phyloP scores from a whole-genome alignment of 1,140 invertebrate genomes.

The Zeugodacus cucurbitae region DNA sequence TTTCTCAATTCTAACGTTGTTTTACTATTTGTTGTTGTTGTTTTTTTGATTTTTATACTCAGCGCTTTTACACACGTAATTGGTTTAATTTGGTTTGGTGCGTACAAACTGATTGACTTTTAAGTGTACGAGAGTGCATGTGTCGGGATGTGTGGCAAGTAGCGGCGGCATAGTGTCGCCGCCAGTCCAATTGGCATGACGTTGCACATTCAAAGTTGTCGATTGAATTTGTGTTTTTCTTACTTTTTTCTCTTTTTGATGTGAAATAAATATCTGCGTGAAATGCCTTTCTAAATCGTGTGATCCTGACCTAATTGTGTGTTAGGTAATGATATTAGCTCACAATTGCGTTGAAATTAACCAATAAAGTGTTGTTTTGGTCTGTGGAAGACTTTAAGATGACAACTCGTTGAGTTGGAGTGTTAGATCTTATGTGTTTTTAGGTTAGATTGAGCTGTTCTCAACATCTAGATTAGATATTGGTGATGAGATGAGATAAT shows the following conservation, averaged over 20 bases:
- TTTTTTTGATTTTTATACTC: background rate
- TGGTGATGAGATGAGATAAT: too few relatives aligned
- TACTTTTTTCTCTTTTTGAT: background rate
- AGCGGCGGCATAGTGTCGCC: background rate
- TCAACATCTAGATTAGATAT: too few relatives aligned
- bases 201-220: constrained; percentile 1
- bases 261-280: too few relatives aligned
- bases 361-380: too few relatives aligned
- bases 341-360: too few relatives aligned
- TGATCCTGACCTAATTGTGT: constrained; percentile 25
- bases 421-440: too few relatives aligned
- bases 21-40: background rate
- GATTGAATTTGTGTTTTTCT: background rate
- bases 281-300: background rate
- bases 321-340: background rate
- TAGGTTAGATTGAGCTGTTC: too few relatives aligned
- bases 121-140: background rate
- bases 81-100: constrained; percentile 28
- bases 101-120: constrained; percentile 30
- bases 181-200: constrained; percentile 5
- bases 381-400: too few relatives aligned
- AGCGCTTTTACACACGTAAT: constrained; percentile 26
- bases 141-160: too few relatives aligned
- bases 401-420: too few relatives aligned
- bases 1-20: background rate